Evolutionary conservation across 2,888 invertebrate genomes (phyloP), one percentile per base, ranked within the genome.

Genomic region (Morpho achilles): DNA sequence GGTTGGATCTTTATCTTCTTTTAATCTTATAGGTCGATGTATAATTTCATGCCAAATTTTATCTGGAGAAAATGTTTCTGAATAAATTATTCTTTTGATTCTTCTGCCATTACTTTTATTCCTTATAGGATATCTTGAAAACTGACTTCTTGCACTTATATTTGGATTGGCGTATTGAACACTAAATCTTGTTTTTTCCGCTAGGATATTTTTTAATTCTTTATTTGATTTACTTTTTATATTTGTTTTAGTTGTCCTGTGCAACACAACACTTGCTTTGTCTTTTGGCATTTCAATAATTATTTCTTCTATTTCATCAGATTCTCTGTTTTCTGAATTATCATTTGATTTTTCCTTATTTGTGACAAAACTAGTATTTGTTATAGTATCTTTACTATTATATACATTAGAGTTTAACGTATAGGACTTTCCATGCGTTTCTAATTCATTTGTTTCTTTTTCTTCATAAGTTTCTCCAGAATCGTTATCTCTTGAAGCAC

Each of bases 21-120:
- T 67, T 10, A 75, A 53, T 9, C 69, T 50, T 52, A 75, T 67
- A 0, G 72, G 72, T 51, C 70, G 74, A 32, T 72, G 59, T 16
- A 64, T 61, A 7, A 72, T 69, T 39, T 75, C 71, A 41, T 69
- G 53, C 76, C 76, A 78, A 51, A 75, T 71, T 16, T 65, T 72
- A 10, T 67, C 62, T 0, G 67, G 64, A 7, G 72, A 63, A 58
- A 76, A 75, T 7, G 51, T 53, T 63, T 77, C 75, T 0, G 70
- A 53, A 43, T 67, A 61, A 10, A 71, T 47, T 8, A 73, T 55
- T 58, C 70, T 70, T 58, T 72, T 67, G 9, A 71, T 69, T 41
- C 61, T 66, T 56, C 47, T 62, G 23, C 49, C 53, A 3, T 54
- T 58, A n/a, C 50, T 45, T 43, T 42, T 51, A 7, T 41, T 42